Evolutionary conservation across 2,888 invertebrate species (phyloP), one percentile per base, ranked within the genome.

Genomic region (Ophonus ardosiacus): DNA sequence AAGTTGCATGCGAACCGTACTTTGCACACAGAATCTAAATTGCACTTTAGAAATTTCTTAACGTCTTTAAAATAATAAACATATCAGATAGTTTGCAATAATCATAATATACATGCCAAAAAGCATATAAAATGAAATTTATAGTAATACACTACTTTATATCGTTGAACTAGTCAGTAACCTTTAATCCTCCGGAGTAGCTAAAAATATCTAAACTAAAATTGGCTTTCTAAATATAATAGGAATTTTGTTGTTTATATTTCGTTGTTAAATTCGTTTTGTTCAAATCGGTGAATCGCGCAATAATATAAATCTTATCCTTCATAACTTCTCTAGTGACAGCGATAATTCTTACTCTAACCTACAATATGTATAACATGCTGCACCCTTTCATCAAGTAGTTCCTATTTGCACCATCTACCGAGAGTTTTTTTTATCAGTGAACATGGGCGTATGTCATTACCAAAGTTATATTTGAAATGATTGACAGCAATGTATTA

Each of bases 121-220:
- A 51, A 10, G 43, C 43, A 51, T 5, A 51, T 51, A 51, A 51
- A 51, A 51, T 15, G 6, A 15, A 59, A 17, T 59, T 17, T 15
- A 59, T 17, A 59, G 59, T 59, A 59, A 59, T 6, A 59, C 17
- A 17, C 59, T 59, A 59, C n/a, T 59, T 59, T 17, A 17, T 59
- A 17, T 59, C n/a, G 59, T 68, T 38, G 0, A 24, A 68, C 38
- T 31, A 24, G 24, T 68, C 68, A 68, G 24, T 68, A 38, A 68
- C 68, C 38, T 68, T 68, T 68, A 15, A 68, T 68, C 68, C 38
- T 68, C 68, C 68, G 68, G 68, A 31, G n/a, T 38, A 68, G 38
- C 68, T 68, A 68, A 68, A 38, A 68, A 68, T 68, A 68, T 15
- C 63, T 38, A 38, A 38, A 24, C 68, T 68, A 68, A n/a, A 68